Evolutionary conservation across 1,140 invertebrate species (phyloP).

Genomic region (Apolygus lucorum): DNA sequence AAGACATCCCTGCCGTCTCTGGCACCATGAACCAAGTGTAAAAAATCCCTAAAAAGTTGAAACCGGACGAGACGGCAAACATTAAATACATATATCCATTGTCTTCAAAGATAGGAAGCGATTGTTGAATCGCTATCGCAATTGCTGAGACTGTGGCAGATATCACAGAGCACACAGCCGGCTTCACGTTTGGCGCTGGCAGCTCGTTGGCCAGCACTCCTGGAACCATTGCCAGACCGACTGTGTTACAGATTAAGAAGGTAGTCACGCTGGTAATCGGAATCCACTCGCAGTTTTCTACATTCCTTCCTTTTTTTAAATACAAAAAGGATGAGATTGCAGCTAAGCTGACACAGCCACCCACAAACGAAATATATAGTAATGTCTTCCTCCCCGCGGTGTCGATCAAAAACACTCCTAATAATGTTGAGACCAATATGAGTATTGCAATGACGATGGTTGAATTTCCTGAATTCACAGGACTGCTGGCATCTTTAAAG

Average conservation of each 20-base stretch:
- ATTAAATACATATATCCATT: not conserved
- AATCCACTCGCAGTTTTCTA: too few species aligned
- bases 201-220: too few species aligned
- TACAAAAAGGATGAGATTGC: not conserved
- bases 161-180: too few species aligned
- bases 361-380: not conserved
- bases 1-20: conserved; percentile 5
- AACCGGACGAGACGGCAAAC: not conserved
- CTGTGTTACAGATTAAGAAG: too few species aligned
- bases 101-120: not conserved
- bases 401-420: not conserved
- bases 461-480: not conserved
- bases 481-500: not conserved
- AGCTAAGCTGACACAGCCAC: not conserved
- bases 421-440: not conserved
- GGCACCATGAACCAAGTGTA: not conserved
- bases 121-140: too few species aligned
- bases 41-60: not conserved
- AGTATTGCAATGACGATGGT: not conserved
- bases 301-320: too few species aligned
- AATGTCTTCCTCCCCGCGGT: not conserved
- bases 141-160: too few species aligned
- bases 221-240: too few species aligned
- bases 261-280: too few species aligned
- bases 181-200: too few species aligned